phyloP scores from a whole-genome alignment of 2,888 invertebrate species.

The Leucophenga montana region DNA sequence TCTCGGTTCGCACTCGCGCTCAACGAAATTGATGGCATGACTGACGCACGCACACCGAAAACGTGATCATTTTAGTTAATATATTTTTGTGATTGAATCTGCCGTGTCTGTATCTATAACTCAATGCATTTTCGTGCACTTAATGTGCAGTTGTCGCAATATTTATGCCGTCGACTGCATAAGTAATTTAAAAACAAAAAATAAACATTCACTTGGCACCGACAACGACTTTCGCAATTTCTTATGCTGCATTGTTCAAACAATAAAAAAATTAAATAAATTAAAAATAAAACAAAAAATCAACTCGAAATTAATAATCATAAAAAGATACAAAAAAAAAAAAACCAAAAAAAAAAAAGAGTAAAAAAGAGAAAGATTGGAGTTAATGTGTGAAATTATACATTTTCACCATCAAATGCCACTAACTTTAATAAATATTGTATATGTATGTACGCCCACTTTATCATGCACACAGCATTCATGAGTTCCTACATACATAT shows the following conservation, averaged over 20 bases:
- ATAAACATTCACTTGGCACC: conserved; percentile 22
- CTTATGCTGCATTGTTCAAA: not conserved
- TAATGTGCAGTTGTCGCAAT: conserved; percentile 25
- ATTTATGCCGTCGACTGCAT: conserved; percentile 15
- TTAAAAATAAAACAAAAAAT: conserved; percentile 36
- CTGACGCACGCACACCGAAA: conserved; percentile 54
- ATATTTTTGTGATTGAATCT: conserved; percentile 29
- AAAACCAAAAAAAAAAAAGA: no score
- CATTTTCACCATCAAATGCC: not conserved
- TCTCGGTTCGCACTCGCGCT: no score
- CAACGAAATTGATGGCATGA: no score
- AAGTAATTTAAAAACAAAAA: conserved; percentile 11
- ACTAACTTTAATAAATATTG: not conserved
- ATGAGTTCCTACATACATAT: not conserved
- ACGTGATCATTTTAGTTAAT: conserved; percentile 59
- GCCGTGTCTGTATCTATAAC: not conserved
- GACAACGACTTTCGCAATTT: conserved; percentile 32
- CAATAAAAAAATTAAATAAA: conserved; percentile 15
- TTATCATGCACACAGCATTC: not conserved
- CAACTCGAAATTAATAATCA: conserved; percentile 35
- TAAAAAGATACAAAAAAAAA: no score
- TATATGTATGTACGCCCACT: no score
- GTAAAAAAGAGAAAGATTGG: not conserved
- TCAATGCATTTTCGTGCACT: conserved; percentile 22
- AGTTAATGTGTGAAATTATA: not conserved